Evolutionary conservation across 2,797 vertebrate genomes (phyloP).

Genomic region (Novumbra hubbsi): DNA sequence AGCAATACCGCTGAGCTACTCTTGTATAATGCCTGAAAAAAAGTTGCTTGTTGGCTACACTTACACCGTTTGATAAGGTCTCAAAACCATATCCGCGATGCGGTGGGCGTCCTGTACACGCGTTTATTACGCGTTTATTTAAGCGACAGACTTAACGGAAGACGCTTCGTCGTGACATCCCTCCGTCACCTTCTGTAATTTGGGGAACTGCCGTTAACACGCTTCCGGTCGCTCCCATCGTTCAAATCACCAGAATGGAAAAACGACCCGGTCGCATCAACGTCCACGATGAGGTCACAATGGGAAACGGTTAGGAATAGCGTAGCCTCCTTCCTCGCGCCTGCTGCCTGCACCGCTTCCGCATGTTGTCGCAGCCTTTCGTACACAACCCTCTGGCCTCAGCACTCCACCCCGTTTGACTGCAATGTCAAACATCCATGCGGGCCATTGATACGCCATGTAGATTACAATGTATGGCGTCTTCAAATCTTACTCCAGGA

Average conservation of each 20-base stretch:
- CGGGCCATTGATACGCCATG: too few species aligned
- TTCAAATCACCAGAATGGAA: not conserved
- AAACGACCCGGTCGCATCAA: constrained; percentile 26
- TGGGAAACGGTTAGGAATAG: not conserved
- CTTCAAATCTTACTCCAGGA: too few species aligned
- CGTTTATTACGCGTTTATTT: too few species aligned
- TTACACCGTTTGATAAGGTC: not conserved
- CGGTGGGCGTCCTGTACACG: not conserved
- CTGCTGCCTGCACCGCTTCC: constrained; percentile 31
- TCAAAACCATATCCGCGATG: not conserved
- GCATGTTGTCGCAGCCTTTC: constrained; percentile 37
- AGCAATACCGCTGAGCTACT: constrained; percentile 35
- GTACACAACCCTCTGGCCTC: constrained; percentile 8
- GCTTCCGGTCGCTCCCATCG: not conserved
- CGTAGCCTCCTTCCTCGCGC: constrained; percentile 20
- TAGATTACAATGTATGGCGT: too few species aligned
- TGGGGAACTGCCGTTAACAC: not conserved
- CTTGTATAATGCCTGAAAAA: constrained; percentile 72
- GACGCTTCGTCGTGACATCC: not conserved
- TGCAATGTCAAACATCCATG: too few species aligned
- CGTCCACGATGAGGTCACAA: constrained; percentile 20
- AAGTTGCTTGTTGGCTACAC: constrained; percentile 79
- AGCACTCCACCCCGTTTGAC: not conserved
- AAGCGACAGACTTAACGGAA: too few species aligned
- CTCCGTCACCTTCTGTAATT: not conserved